Conservation (phyloP, 2,797 vertebrate genomes). For the Acanthiza pusilla region DNA sequence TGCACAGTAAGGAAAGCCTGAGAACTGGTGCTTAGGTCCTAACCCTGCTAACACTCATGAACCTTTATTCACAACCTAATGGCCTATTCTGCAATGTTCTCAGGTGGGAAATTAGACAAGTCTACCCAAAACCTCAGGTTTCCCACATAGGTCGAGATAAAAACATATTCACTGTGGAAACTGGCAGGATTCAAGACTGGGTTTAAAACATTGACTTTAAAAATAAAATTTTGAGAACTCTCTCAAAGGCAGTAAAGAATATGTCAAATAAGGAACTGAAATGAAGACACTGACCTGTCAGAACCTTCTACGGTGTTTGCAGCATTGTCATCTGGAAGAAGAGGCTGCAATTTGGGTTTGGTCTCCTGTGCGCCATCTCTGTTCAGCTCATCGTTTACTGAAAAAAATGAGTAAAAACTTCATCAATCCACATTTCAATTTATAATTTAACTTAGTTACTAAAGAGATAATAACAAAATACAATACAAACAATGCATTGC, state of each 20-base stretch:
- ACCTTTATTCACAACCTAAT: not conserved
- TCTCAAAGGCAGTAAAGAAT: not conserved
- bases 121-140: not conserved
- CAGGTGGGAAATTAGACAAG: not conserved
- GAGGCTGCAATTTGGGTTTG: not conserved
- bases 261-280: not conserved
- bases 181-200: not conserved
- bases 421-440: not conserved
- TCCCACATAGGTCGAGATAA: not conserved
- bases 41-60: not conserved
- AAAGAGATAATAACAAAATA: not conserved
- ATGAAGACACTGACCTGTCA: conserved; percentile 52
- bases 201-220: not conserved
- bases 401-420: conserved; percentile 17
- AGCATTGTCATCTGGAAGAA: not conserved
- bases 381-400: conserved; percentile 10
- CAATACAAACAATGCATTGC: not conserved
- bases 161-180: not conserved
- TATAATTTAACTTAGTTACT: not conserved
- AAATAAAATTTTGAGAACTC: not conserved
- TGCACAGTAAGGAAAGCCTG: not conserved
- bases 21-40: not conserved
- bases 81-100: not conserved
- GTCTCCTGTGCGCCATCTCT: not conserved
- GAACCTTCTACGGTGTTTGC: not conserved